Evolutionary conservation across 2,888 invertebrate genomes (phyloP).

Genomic region (Thereva nobilitata): DNA sequence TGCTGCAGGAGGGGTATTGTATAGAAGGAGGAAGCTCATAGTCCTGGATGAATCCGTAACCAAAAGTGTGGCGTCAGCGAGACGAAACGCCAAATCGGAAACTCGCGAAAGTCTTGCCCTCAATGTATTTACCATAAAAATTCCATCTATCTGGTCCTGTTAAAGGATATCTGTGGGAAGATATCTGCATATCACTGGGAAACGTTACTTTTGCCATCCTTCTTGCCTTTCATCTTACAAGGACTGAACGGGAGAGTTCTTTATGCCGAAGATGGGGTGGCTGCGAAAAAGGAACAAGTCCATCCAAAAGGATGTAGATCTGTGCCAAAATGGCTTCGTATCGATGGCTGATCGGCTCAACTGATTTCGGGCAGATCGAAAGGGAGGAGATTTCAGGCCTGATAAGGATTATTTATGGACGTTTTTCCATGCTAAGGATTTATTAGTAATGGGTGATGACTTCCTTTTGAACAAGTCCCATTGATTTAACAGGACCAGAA

Average conservation of each 20-base stretch:
- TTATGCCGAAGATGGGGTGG: not conserved
- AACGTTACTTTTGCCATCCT: not conserved
- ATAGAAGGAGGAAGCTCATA: constrained; percentile 11
- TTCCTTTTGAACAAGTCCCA: constrained; percentile 5
- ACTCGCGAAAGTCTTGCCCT: constrained; percentile 37
- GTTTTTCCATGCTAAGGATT: constrained; percentile 2
- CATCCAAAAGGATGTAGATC: not conserved
- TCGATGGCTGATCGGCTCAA: constrained; percentile 24
- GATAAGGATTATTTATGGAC: constrained; percentile 24
- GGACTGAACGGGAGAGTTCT: not conserved
- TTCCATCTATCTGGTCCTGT: constrained; percentile 41
- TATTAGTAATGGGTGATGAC: constrained; percentile 16
- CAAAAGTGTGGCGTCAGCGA: constrained; percentile 37
- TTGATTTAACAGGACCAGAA: not conserved
- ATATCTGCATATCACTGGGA: constrained; percentile 14
- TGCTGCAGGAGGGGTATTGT: constrained; percentile 2
- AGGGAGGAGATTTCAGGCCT: constrained; percentile 8
- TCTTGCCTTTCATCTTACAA: not conserved
- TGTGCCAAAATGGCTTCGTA: constrained; percentile 26
- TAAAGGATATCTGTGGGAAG: constrained; percentile 29
- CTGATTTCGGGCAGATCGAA: constrained; percentile 22
- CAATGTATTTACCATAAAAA: constrained; percentile 43
- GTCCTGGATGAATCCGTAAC: constrained; percentile 3
- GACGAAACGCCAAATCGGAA: constrained; percentile 39
- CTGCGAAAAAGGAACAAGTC: not conserved